phyloP scores from a whole-genome alignment of 2,888 invertebrate species.

The Lasioglossum calceatum region DNA sequence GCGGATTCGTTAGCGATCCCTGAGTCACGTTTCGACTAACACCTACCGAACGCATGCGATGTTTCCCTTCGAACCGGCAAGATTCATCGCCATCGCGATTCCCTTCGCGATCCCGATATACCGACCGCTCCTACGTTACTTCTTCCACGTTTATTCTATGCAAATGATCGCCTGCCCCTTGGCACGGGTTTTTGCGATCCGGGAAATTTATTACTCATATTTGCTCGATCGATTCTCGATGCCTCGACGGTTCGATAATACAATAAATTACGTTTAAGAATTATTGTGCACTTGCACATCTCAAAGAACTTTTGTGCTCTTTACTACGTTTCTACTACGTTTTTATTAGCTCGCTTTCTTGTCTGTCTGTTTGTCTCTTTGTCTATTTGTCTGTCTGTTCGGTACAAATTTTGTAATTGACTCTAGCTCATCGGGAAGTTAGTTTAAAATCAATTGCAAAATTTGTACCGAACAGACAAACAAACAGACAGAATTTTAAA shows the following conservation, averaged over 20 bases:
- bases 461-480: too few relatives aligned
- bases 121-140: background rate
- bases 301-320: too few relatives aligned
- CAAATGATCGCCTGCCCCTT: background rate
- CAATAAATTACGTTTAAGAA: background rate
- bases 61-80: background rate
- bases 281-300: too few relatives aligned
- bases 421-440: too few relatives aligned
- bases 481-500: too few relatives aligned
- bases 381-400: too few relatives aligned
- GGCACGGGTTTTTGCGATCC: background rate
- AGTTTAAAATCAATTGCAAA: too few relatives aligned
- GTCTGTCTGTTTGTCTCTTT: too few relatives aligned
- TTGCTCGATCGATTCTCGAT: conserved; percentile 18
- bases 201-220: background rate
- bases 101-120: background rate
- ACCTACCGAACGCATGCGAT: conserved; percentile 22
- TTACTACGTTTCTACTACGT: too few relatives aligned
- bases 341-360: too few relatives aligned
- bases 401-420: too few relatives aligned
- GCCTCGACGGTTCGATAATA: background rate
- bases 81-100: conserved; percentile 11
- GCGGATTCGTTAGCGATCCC: conserved; percentile 40
- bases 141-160: background rate
- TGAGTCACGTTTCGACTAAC: conserved; percentile 22